Base-by-base conservation (phyloP, 2,888 invertebrate species). In the Pollenia amentaria region DNA sequence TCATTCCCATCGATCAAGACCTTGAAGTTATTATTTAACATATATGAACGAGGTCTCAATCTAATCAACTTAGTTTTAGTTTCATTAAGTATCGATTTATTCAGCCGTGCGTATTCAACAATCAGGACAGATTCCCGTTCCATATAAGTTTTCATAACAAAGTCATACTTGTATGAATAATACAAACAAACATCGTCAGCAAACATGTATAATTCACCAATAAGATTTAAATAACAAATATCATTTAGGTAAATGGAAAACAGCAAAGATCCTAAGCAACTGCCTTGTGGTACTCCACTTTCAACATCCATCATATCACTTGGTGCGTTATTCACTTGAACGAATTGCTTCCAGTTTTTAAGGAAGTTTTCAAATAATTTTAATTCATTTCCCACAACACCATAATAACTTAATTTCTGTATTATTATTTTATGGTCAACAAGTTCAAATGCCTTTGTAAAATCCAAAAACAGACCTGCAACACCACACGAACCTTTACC, bases 331-430 rank as follows among this genome's bases (percentile, higher is more conserved):
- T 55, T 55, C 3, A 55, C 18, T 16, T 55, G 16, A 3, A 55
- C 55, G 18, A 7, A 55, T 10, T 55, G 55, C 55, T 10, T 55
- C 3, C 55, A 3, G 16, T 55, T 55, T 16, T 18, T 3, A 7
- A 55, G 18, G 18, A 16, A 55, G 18, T 8, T 16, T 18, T 55
- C 18, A 55, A 55, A 55, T 16, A 55, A 4, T 4, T 55, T 55
- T 18, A n/a, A 16, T 16, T 16, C 55, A 8, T 7, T 55, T 16
- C 18, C 55, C n/a, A 16, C 55, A 7, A 55, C 55, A 18, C 55
- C 55, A 55, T 55, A 55, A 16, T 55, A 55, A 8, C 18, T 55
- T 18, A 55, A 16, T 16, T 55, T 55, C n/a, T n/a, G n/a, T n/a
- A n/a, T n/a, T n/a, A n/a, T n/a, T n/a, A n/a, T n/a, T n/a, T n/a